A percentile compares a stretch with the other conserved stretches of the same genome.
phyloP scores from a whole-genome alignment of 2,797 vertebrate genomes.

The Poeciliopsis turneri region DNA sequence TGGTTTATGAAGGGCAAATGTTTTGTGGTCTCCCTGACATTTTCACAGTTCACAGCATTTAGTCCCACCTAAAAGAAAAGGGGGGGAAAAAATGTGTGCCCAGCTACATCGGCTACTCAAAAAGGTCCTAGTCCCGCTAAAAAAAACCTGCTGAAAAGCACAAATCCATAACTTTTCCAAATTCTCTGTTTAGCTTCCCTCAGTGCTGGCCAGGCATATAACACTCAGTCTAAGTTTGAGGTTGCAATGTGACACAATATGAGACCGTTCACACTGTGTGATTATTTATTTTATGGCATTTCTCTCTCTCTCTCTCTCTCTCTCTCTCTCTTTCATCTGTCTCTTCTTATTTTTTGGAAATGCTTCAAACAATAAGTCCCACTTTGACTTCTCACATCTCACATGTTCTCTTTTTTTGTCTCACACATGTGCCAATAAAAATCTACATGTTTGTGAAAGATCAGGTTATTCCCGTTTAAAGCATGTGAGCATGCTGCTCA shows the following conservation, averaged over 20 bases:
- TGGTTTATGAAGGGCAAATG: too few species aligned
- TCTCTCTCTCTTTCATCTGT: constrained; percentile 23
- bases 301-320: neutral
- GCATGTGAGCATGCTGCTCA: constrained; percentile 53
- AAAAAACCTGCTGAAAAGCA: neutral
- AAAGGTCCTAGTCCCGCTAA: neutral
- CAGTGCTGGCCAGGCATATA: neutral
- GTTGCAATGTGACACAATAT: neutral
- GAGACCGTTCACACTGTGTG: neutral
- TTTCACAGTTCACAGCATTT: too few species aligned
- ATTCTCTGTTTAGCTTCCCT: neutral
- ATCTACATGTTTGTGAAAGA: constrained; percentile 46
- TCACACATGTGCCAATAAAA: constrained; percentile 16
- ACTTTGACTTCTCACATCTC: constrained; percentile 58
- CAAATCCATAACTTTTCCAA: neutral
- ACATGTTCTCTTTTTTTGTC: constrained; percentile 45
- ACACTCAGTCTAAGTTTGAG: neutral
- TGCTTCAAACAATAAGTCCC: constrained; percentile 54
- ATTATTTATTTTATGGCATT: constrained; percentile 2
- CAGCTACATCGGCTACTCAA: too few species aligned
- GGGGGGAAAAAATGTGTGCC: too few species aligned
- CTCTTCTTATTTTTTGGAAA: constrained; percentile 8
- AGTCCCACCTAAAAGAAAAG: too few species aligned
- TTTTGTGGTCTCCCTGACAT: too few species aligned
- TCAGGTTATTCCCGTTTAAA: constrained; percentile 51